Base-by-base conservation (phyloP, 2,888 invertebrate species). In the Pterostichus niger region DNA sequence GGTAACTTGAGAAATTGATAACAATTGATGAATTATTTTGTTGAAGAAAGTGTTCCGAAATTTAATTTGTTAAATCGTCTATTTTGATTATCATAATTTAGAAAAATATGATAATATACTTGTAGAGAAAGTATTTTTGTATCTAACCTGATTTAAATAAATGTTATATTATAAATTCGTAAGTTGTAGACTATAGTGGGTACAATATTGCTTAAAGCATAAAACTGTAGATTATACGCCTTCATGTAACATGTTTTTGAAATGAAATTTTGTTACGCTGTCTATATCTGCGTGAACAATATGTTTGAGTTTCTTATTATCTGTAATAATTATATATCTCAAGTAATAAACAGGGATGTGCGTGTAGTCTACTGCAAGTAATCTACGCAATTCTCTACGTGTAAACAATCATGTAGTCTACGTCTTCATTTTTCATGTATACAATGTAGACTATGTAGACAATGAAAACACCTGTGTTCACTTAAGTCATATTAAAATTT, bases 111-210 rank as follows among this genome's bases (percentile, higher is more conserved):
- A n/a, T 31, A 59, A 31, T 59, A 31, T 49, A 9, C 10, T 59
- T 2, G 24, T 7, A 31, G 59, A 6, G 59, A 59, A 59, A 59
- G 31, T 59, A 59, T 17, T 59, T 59, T 59, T 59, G 11, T 31
- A 49, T 11, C 49, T 49, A 49, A 49, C 5, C 2, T 31, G 11
- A 59, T 59, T 59, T 59, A 59, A 59, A 59, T 59, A 31, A 59
- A 31, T 59, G 10, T 59, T 59, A 11, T 4, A 11, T 6, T 59
- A 59, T 15, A 49, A 49, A 11, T 13, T 11, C 6, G 49, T 9
- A 49, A 49, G 10, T 49, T 49, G 11, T 49, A 49, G 49, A 5
- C 13, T 49, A 24, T 24, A 49, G n/a, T 49, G 5, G 13, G 49
- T n/a, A 49, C 1, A 2, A 2, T n/a, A n/a, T n/a, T 49, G 11